phyloP scores from a whole-genome alignment of 2,888 invertebrate genomes.

The Agrochola lota region DNA sequence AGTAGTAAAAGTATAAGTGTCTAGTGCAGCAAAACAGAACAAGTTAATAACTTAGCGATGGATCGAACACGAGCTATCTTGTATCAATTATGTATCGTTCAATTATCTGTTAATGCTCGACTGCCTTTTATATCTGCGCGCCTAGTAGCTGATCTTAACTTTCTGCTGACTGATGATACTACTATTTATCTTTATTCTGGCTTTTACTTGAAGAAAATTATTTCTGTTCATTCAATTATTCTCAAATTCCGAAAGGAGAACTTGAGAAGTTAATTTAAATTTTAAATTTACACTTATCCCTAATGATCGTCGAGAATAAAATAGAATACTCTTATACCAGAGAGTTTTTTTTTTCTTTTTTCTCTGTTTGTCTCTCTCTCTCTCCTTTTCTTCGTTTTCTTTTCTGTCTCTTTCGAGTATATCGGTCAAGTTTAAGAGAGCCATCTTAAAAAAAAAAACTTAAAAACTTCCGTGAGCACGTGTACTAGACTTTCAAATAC shows the following conservation, averaged over 20 bases:
- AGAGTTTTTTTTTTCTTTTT: background rate
- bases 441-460: background rate
- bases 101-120: slow-evolving; percentile 48
- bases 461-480: slow-evolving; percentile 4
- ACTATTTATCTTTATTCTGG: slow-evolving; percentile 9
- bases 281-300: background rate
- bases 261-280: slow-evolving; percentile 8
- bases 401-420: background rate
- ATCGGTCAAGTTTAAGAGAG: slow-evolving; percentile 6
- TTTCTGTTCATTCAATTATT: slow-evolving; percentile 16
- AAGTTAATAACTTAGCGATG: slow-evolving; percentile 21
- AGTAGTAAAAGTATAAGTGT: background rate
- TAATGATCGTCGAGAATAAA: slow-evolving; percentile 6
- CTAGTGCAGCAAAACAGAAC: slow-evolving; percentile 24
- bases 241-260: background rate
- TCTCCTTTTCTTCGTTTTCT: background rate
- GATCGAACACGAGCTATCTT: slow-evolving; percentile 45
- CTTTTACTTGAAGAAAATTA: slow-evolving; percentile 14
- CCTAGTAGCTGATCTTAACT: slow-evolving; percentile 26
- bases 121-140: slow-evolving; percentile 38
- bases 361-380: background rate
- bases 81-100: slow-evolving; percentile 52
- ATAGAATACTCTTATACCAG: background rate
- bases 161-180: slow-evolving; percentile 25
- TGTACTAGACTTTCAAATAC: slow-evolving; percentile 23